phyloP scores from a whole-genome alignment of 2,888 invertebrate species.

The Apotomis turbidana region DNA sequence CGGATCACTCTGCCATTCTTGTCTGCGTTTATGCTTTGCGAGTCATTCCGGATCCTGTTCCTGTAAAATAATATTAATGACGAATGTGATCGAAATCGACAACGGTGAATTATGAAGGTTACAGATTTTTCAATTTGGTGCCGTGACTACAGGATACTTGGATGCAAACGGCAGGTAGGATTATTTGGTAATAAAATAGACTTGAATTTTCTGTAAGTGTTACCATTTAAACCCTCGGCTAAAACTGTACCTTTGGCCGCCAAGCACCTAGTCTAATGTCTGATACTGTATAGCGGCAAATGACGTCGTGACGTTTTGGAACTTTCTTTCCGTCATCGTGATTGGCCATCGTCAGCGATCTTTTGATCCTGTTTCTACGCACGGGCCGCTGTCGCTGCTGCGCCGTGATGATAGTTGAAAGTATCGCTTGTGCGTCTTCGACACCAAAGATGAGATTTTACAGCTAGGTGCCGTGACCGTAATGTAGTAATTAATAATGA shows the following conservation, averaged over 20 bases:
- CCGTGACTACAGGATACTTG: background rate
- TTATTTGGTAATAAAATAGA: no score
- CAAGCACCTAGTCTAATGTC: no score
- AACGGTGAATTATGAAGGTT: no score
- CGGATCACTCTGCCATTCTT: slow-evolving; percentile 58
- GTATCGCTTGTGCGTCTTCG: slow-evolving; percentile 55
- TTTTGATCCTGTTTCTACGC: slow-evolving; percentile 39
- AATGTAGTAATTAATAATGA: no score
- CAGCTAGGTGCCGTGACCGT: background rate
- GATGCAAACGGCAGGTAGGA: no score
- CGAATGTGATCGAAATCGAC: no score
- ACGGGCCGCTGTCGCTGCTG: slow-evolving; percentile 47
- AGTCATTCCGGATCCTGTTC: slow-evolving; percentile 70
- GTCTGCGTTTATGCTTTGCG: slow-evolving; percentile 68
- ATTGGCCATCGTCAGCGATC: background rate
- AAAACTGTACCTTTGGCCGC: no score
- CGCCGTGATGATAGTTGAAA: slow-evolving; percentile 67
- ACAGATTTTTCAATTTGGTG: background rate
- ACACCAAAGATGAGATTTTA: background rate
- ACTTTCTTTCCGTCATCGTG: background rate
- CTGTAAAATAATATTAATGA: slow-evolving; percentile 47
- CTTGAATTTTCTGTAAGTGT: no score
- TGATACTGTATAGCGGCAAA: no score
- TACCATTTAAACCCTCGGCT: no score
- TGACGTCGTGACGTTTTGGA: no score